Base-by-base conservation (phyloP, 2,797 vertebrate species). In the Chelmon rostratus region DNA sequence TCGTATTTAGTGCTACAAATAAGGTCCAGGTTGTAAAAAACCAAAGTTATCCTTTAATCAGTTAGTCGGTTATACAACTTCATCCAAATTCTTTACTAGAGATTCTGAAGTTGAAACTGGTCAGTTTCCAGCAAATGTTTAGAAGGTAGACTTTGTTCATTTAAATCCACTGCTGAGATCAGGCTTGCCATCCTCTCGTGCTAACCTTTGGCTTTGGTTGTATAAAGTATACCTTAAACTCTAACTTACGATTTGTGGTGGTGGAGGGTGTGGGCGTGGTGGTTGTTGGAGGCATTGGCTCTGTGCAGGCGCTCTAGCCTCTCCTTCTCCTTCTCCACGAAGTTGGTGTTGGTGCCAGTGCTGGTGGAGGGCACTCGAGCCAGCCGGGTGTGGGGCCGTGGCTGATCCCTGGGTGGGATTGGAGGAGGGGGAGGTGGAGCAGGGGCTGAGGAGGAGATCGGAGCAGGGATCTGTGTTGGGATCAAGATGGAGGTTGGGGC, bases 271-370 rank as follows among this genome's bases (percentile, higher is more conserved):
- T 94, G 89, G 81, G 92, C 89, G 37, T 93, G 94, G 85, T 93
- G 92, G 84, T 93, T 94, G 79, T 93, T 93, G 83, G 91, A 67
- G 40, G 90, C 72, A 5, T 92, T 91, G 72, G 93, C 91, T 87
- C 95, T 94, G 89, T 97, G 94, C 19, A 94, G 91, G 23, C 94
- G 92, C 68, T 96, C 95, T 7, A 95, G 82, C 33, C 94, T 76
- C 79, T 94, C 93, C 76, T 91, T 94, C 88, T 96, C 95, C 59
- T 95, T 95, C 86, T 96, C 96, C 74, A 95, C 94, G 3, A 94
- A 94, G 89, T 93, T 90, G 95, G 96, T 84, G 95, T 95, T 92
- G 94, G 96, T 93, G 95, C 96, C 91, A 70, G 93, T 94, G 84
- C 92, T 93, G 88, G 92, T 96, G 61, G 97, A 97, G 38, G 96